Evolutionary conservation across 2,888 invertebrate genomes (phyloP), one percentile per base, ranked within the genome.

Genomic region (Tromatobia lineatoria): DNA sequence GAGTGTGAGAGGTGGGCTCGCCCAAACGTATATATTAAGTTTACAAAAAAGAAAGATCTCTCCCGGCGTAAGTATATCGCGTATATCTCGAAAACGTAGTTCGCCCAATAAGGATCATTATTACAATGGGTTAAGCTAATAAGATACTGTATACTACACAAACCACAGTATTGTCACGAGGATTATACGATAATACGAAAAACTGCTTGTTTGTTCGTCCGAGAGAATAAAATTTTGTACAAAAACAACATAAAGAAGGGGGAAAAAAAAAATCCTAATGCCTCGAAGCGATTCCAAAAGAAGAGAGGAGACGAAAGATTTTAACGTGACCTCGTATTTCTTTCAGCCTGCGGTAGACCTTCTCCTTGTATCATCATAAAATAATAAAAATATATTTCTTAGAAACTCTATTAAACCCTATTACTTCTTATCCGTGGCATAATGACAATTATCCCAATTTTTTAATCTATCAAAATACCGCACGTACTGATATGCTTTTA

Each of bases 91-190:
- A 54, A 70, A 67, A 45, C 70, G 15, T 25, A 47, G 61, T n/a
- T 70, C 75, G 11, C 52, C 47, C 59, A 7, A 42, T 15, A 73
- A 67, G 61, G 50, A 74, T 70, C 45, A 42, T 81, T 77, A 80
- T 85, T 71, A 71, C 52, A 77, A 82, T 52, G 42, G 59, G 87
- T 91, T 90, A 88, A 91, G 92, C 88, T 92, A 64, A 93, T 91
- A 91, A 91, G 90, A 88, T 90, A 85, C 80, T 86, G 84, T 85
- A 85, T 89, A 90, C 93, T 93, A 92, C 92, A 93, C 91, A 85
- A 86, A 81, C 57, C 42, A 77, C 82, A 82, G 80, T 78, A 83
- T 83, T 75, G 69, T 69, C 57, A 76, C 64, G 52, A 71, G 47
- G 23, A 77, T 76, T 85, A 47, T 78, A 59, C 18, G 45, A 73